phyloP scores from a whole-genome alignment of 2,888 invertebrate species.

The Netelia inedita region DNA sequence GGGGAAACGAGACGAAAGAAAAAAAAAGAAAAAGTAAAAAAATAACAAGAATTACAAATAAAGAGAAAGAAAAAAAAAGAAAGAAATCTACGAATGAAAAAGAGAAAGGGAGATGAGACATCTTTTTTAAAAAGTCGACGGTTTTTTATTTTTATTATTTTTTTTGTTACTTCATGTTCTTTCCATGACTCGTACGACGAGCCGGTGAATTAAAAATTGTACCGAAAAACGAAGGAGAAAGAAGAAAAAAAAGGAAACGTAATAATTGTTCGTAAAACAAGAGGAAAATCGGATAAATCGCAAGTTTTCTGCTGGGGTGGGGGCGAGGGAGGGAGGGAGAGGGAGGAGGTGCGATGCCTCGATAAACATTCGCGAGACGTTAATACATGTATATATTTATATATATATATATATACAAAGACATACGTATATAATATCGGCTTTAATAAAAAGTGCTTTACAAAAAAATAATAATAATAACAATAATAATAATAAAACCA shows the following conservation, averaged over 20 bases:
- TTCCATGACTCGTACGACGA: too few species aligned
- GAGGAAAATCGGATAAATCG: background rate
- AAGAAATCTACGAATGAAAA: background rate
- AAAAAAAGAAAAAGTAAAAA: slow-evolving; percentile 1
- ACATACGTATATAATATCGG: background rate
- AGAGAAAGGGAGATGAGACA: background rate
- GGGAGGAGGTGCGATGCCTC: background rate
- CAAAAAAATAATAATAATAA: background rate
- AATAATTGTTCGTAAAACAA: slow-evolving; percentile 12
- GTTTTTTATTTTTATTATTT: background rate
- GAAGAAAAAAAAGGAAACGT: background rate
- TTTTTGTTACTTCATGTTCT: background rate
- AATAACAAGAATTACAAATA: background rate
- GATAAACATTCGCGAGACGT: background rate
- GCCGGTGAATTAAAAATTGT: too few species aligned
- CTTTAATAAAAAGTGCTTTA: slow-evolving; percentile 32
- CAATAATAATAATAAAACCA: background rate
- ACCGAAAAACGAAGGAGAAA: background rate
- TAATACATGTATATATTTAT: slow-evolving; percentile 23
- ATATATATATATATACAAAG: slow-evolving; percentile 19
- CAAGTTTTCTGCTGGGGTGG: background rate
- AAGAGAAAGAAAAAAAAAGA: background rate
- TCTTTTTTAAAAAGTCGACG: background rate
- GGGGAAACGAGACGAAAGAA: slow-evolving; percentile 4
- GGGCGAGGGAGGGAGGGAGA: too few species aligned